Evolutionary conservation across 2,888 invertebrate species (phyloP).

Genomic region (Halictus ligatus): DNA sequence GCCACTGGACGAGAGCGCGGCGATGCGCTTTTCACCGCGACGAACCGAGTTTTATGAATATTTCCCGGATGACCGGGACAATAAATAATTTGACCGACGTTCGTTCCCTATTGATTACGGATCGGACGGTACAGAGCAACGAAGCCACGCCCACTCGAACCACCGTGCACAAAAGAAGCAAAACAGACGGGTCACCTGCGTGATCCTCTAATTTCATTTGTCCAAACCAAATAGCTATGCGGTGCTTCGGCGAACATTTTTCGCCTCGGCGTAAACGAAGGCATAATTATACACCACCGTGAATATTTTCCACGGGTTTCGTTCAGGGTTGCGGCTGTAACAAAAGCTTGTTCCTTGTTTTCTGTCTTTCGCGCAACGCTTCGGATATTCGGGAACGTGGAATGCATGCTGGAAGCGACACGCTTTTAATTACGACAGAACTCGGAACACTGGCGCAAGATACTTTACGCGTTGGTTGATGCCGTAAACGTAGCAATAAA

Average conservation of each 20-base stretch:
- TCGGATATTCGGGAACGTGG: not conserved
- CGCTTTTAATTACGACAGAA: conserved; percentile 4
- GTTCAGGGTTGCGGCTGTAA: not conserved
- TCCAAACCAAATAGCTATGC: too few relatives aligned
- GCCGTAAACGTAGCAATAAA: not conserved
- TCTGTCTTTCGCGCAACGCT: not conserved
- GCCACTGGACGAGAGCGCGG: not conserved
- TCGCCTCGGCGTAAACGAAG: not conserved
- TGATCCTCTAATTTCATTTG: not conserved
- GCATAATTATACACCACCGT: not conserved
- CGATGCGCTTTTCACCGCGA: not conserved
- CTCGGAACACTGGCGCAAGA: not conserved
- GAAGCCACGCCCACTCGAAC: not conserved
- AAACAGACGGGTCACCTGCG: not conserved
- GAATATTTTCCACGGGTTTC: not conserved
- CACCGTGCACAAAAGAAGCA: not conserved
- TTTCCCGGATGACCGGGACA: not conserved
- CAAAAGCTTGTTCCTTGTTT: not conserved
- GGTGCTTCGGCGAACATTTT: not conserved
- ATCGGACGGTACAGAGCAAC: not conserved
- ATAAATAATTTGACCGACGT: not conserved
- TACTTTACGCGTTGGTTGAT: not conserved
- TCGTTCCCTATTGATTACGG: not conserved
- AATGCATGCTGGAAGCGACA: not conserved
- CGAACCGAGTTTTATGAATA: conserved; percentile 11